Evolutionary conservation across 2,888 invertebrate genomes (phyloP).

Genomic region (Melinopterus prodromus): DNA sequence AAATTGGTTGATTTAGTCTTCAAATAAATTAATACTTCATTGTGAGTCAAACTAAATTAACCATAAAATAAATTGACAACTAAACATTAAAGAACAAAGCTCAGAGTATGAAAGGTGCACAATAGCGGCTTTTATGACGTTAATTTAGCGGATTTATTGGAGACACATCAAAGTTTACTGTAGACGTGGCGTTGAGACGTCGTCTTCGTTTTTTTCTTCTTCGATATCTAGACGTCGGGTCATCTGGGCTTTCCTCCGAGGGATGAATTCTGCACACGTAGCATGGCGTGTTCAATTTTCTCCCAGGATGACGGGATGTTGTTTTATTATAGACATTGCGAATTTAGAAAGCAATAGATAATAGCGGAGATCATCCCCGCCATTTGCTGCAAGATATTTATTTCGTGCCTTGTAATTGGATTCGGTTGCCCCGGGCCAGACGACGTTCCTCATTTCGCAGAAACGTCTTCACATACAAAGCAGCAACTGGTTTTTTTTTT

Average conservation of each 20-base stretch:
- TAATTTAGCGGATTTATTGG: slow-evolving; percentile 53
- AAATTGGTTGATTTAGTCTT: too few species aligned
- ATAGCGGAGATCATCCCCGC: slow-evolving; percentile 43
- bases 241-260: slow-evolving; percentile 8
- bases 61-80: not conserved
- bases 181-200: slow-evolving; percentile 35
- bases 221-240: not conserved
- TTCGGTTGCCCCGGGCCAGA: slow-evolving; percentile 14
- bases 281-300: slow-evolving; percentile 52
- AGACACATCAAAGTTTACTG: slow-evolving; percentile 52
- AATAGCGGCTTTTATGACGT: slow-evolving; percentile 45
- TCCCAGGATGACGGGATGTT: slow-evolving; percentile 45
- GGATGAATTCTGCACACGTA: slow-evolving; percentile 56
- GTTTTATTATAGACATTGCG: slow-evolving; percentile 49
- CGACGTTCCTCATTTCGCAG: not conserved
- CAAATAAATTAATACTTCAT: too few species aligned
- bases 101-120: not conserved
- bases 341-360: slow-evolving; percentile 47
- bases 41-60: too few species aligned
- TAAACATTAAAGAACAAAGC: not conserved
- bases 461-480: not conserved
- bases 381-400: slow-evolving; percentile 35
- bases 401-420: slow-evolving; percentile 35
- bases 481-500: too few species aligned
- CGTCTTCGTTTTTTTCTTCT: not conserved